Evolutionary conservation across 2,888 invertebrate genomes (phyloP).

Genomic region (Chloroclystis v-ata): DNA sequence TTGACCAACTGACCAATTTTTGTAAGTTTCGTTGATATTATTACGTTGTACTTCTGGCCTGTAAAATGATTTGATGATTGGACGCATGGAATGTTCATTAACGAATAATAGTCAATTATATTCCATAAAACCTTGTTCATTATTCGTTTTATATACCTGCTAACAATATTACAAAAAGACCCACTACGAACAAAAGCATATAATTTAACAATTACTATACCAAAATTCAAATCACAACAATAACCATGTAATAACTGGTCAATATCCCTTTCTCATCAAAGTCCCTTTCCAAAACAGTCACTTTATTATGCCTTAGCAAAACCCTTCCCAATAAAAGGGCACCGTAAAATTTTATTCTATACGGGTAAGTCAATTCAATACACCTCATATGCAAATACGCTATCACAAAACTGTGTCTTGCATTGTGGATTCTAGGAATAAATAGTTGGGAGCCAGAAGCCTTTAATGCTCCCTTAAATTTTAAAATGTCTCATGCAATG

Average conservation of each 20-base stretch:
- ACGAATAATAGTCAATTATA: too few relatives aligned
- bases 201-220: too few relatives aligned
- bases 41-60: too few relatives aligned
- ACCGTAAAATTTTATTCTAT: slow-evolving; percentile 72
- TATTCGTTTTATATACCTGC: too few relatives aligned
- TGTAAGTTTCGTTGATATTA: too few relatives aligned
- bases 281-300: slow-evolving; percentile 44
- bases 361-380: slow-evolving; percentile 70
- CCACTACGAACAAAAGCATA: too few relatives aligned
- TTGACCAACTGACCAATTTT: too few relatives aligned
- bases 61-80: too few relatives aligned
- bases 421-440: slow-evolving; percentile 70
- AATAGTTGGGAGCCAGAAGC: slow-evolving; percentile 70
- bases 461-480: slow-evolving; percentile 76
- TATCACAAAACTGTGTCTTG: slow-evolving; percentile 58
- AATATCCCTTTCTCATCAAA: slow-evolving; percentile 55
- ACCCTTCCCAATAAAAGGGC: slow-evolving; percentile 66
- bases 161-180: too few relatives aligned
- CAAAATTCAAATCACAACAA: slow-evolving; percentile 1
- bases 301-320: slow-evolving; percentile 62
- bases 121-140: too few relatives aligned
- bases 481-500: slow-evolving; percentile 76
- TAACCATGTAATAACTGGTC: slow-evolving; percentile 9
- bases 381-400: slow-evolving; percentile 68
- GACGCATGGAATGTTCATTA: too few relatives aligned